These are phyloP conservation scores for Pionites leucogaster DNA, from an alignment of 2,113 vertebrate genomes.

Conservation along the genomic window DNA sequence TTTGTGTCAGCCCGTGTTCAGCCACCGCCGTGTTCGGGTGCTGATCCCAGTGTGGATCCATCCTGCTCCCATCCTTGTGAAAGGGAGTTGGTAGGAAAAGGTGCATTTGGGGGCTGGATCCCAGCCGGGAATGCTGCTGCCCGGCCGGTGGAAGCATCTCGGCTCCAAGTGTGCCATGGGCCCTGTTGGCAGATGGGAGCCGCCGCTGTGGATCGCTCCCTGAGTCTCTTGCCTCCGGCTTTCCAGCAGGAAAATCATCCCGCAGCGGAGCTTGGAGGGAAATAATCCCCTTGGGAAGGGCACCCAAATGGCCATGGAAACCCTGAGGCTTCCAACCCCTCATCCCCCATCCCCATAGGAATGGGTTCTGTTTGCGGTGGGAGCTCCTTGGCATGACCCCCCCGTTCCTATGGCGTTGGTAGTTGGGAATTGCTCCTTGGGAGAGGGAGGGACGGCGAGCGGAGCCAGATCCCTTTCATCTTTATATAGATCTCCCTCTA, in stretches of 20 bases:
- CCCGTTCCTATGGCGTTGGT: background rate
- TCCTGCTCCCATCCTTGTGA: background rate
- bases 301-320: background rate
- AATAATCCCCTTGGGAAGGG: background rate
- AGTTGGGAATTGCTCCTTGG: background rate
- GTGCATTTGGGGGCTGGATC: background rate
- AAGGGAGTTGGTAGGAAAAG: background rate
- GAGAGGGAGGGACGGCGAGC: background rate
- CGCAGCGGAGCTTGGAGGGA: background rate
- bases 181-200: background rate
- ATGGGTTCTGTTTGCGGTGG: background rate
- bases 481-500: background rate
- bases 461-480: background rate
- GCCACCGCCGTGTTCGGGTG: fast-evolving
- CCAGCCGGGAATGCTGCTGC: background rate
- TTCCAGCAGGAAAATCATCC: background rate
- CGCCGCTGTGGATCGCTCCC: background rate
- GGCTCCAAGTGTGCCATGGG: background rate
- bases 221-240: background rate
- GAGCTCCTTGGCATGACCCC: background rate
- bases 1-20: too few species aligned
- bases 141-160: background rate
- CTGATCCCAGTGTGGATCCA: background rate
- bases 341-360: too few species aligned
- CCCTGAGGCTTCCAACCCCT: background rate